These are phyloP conservation scores for Mandrillus leucophaeus DNA, from an alignment of 2,113 vertebrate genomes.

Conservation along the genomic window DNA sequence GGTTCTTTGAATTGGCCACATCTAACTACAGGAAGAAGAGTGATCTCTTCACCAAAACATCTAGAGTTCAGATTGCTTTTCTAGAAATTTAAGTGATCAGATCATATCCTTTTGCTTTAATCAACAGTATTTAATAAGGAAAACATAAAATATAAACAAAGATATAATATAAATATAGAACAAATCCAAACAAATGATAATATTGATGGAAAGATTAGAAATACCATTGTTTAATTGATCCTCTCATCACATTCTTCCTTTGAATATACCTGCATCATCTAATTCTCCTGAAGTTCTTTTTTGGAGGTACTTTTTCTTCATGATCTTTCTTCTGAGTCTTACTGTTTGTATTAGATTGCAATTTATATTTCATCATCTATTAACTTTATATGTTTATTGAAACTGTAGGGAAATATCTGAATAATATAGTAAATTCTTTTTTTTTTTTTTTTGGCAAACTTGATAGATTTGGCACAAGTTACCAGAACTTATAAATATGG, in stretches of 20 bases:
- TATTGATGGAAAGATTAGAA: not conserved
- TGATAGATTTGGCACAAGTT: not conserved
- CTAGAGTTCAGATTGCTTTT: not conserved
- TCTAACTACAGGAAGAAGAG: not conserved
- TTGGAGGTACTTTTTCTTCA: not conserved
- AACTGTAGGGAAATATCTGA: not conserved
- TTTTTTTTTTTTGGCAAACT: not conserved
- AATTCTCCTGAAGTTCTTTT: not conserved
- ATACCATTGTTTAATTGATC: not conserved
- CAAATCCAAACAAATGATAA: not conserved
- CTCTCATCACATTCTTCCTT: not conserved
- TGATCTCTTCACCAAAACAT: not conserved
- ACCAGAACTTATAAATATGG: not conserved
- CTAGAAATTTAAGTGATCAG: not conserved
- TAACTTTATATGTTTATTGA: not conserved
- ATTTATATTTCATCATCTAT: not conserved
- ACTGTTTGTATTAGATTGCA: not conserved
- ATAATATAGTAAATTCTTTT: not conserved
- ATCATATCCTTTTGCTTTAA: not conserved
- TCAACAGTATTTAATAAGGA: not conserved
- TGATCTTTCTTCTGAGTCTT: not conserved
- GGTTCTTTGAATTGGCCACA: not conserved
- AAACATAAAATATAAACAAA: not conserved
- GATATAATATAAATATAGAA: not conserved
- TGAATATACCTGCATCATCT: not conserved